Conservation (phyloP, 2,113 vertebrate species). For the Elanoides forficatus region DNA sequence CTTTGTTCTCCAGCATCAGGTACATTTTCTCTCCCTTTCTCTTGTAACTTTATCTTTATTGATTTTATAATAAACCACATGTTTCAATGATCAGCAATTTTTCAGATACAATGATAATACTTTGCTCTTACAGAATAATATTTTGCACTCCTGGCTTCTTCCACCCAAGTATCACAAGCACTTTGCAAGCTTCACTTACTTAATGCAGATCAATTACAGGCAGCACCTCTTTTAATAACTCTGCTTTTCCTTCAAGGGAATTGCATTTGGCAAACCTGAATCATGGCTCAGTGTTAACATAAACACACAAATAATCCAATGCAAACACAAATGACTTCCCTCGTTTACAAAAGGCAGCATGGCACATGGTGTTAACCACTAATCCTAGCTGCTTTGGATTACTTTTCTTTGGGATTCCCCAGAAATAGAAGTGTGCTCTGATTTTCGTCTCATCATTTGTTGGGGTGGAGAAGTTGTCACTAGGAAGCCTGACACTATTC, state of each 20-base stretch:
- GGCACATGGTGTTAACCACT: neutral
- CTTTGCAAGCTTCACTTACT: constrained; percentile 50
- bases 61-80: constrained; percentile 68
- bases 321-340: constrained; percentile 23
- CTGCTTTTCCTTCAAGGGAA: constrained; percentile 46
- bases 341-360: neutral
- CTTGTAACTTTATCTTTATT: constrained; percentile 65
- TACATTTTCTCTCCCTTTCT: constrained; percentile 54
- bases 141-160: constrained; percentile 50
- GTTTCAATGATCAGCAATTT: constrained; percentile 65
- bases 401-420: constrained; percentile 51
- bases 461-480: constrained; percentile 23
- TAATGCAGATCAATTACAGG: constrained; percentile 47
- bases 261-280: constrained; percentile 24
- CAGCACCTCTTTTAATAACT: constrained; percentile 59
- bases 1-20: constrained; percentile 45
- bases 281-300: neutral
- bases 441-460: neutral
- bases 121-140: constrained; percentile 55
- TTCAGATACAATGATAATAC: constrained; percentile 53
- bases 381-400: neutral
- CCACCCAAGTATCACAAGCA: constrained; percentile 13
- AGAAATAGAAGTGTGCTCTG: neutral
- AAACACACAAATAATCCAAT: constrained; percentile 49
- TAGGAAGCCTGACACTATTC: constrained; percentile 46